These are phyloP conservation scores for Fragum whitleyi DNA, from an alignment of 2,888 invertebrate species.

Conservation along the genomic window DNA sequence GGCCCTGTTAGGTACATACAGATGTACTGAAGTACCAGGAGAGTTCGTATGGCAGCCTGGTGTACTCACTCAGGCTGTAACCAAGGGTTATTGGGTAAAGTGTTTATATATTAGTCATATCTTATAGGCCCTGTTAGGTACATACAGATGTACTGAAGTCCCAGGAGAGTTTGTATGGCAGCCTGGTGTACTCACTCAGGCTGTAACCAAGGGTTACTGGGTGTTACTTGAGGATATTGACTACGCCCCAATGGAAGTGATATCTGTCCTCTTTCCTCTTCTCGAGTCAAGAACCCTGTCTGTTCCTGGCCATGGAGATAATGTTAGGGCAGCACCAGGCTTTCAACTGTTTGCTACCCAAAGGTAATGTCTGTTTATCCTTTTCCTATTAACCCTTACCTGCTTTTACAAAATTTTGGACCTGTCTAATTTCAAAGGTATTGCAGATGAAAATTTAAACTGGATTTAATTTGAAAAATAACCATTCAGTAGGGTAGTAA, in stretches of 20 bases:
- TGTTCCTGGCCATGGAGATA: constrained; percentile 95
- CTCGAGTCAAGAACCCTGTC: constrained; percentile 93
- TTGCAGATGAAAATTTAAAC: too few relatives aligned
- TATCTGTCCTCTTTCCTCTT: constrained; percentile 93
- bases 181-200: constrained; percentile 94
- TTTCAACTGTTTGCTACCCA: constrained; percentile 97
- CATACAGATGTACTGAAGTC: constrained; percentile 97
- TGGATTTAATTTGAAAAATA: too few relatives aligned
- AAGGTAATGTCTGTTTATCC: constrained; percentile 83
- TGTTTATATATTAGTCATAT: constrained; percentile 96
- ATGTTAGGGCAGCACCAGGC: constrained; percentile 91
- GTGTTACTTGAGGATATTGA: constrained; percentile 98
- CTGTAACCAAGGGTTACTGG: constrained; percentile 89
- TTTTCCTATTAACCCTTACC: not conserved
- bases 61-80: constrained; percentile 91
- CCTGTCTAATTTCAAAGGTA: too few relatives aligned
- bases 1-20: constrained; percentile 90
- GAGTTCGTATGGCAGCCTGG: constrained; percentile 99
- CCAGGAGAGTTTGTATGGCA: constrained; percentile 99
- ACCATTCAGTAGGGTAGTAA: too few relatives aligned
- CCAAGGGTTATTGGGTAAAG: constrained; percentile 91
- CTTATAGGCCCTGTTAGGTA: constrained; percentile 93
- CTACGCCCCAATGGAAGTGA: constrained; percentile 96
- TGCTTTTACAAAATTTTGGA: too few relatives aligned
- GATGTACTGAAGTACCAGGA: constrained; percentile 98